phyloP scores from a whole-genome alignment of 1,140 invertebrate species.

The Coboldia fuscipes region DNA sequence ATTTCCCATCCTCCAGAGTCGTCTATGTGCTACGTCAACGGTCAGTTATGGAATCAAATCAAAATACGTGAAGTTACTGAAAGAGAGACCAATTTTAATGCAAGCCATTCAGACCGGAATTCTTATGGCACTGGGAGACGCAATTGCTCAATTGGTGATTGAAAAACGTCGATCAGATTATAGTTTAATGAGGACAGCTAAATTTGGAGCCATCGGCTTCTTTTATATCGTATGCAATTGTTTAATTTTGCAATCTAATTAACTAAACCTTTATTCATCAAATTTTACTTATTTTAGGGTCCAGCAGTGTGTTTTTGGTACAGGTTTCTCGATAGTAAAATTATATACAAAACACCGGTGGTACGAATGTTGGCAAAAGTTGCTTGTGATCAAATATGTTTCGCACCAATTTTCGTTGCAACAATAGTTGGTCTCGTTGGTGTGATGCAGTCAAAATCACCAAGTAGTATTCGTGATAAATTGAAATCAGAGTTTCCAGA shows the following conservation, averaged over 20 bases:
- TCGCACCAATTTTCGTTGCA: conserved; percentile 40
- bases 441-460: conserved; percentile 35
- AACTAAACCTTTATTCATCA: conserved; percentile 1
- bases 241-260: neutral
- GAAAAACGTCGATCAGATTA: conserved; percentile 14
- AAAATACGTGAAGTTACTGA: too few species aligned
- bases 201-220: conserved; percentile 18
- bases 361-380: conserved; percentile 17
- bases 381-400: conserved; percentile 47
- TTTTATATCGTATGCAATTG: neutral
- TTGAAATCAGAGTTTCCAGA: conserved; percentile 37
- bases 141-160: conserved; percentile 19
- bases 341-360: conserved; percentile 10
- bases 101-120: conserved; percentile 13
- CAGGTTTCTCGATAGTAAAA: conserved; percentile 33
- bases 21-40: too few species aligned
- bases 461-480: conserved; percentile 27
- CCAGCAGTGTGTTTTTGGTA: conserved; percentile 51
- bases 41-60: too few species aligned
- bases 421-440: conserved; percentile 32
- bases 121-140: conserved; percentile 22
- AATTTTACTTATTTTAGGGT: conserved; percentile 29
- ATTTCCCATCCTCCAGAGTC: too few species aligned
- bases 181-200: conserved; percentile 13
- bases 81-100: neutral